Base-by-base conservation (phyloP, 2,797 vertebrate species). In the Pseudopleuronectes americanus region DNA sequence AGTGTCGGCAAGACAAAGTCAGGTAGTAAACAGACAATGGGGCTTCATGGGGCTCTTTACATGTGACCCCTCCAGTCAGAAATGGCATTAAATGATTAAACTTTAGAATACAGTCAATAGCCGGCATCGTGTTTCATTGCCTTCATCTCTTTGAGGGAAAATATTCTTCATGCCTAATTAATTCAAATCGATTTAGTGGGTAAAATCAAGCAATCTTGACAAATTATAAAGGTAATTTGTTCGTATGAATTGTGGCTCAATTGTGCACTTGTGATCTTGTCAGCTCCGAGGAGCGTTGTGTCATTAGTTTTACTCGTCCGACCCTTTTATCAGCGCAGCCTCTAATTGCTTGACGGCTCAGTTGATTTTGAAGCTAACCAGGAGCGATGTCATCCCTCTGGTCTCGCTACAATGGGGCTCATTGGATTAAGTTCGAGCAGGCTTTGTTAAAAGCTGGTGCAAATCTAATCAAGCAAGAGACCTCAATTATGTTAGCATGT, bases 381-480 rank as follows among this genome's bases (percentile, higher is more conserved):
- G 74, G 71, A 87, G 76, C 68, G 74, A 90, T 84, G 83, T 83
- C 79, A 64, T 84, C 77, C 74, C 74, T 65, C 41, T 3, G 60
- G 78, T 73, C 62, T 31, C 49, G 52, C 80, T 52, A 91, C 90
- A 89, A 90, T 88, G 87, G 83, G 31, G 38, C 84, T 91, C 85
- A 92, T 90, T 90, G 87, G 90, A 93, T 92, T 92, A 93, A 33
- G 83, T 90, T 86, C 75, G 86, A 90, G 82, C 85, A 88, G 79
- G 88, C 88, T 93, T 93, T 89, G 90, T 91, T 90, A 89, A 89
- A 89, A 93, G 91, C 90, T 90, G 91, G 41, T 61, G 65, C 87
- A 91, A 92, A 93, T 93, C 92, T 93, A 92, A 93, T 93, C 92
- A 92, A 84, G 87, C 71, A 75, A 77, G 83, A 84, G 86, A 89